Evolutionary conservation across 2,888 invertebrate genomes (phyloP).

Genomic region (Cryptocephalus primarius): DNA sequence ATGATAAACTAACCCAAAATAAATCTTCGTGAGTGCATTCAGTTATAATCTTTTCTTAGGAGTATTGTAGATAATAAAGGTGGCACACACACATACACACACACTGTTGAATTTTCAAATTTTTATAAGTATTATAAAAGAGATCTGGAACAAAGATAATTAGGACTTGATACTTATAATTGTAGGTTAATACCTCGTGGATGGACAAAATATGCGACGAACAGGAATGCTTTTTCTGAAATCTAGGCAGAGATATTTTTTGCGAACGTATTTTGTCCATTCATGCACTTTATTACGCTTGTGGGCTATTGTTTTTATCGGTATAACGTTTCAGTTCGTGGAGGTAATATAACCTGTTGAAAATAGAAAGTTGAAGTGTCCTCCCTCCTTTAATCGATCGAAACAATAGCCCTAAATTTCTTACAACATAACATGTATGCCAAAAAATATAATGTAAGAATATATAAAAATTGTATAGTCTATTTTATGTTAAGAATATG

Average conservation of each 20-base stretch:
- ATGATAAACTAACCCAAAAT: too few species aligned
- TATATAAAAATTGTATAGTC: conserved; percentile 18
- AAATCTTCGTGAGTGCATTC: not conserved
- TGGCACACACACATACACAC: not conserved
- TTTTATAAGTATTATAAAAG: not conserved
- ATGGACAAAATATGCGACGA: too few species aligned
- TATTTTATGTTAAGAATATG: conserved; percentile 21
- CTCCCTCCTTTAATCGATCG: too few species aligned
- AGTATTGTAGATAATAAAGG: not conserved
- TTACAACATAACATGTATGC: conserved; percentile 10
- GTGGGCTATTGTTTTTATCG: conserved; percentile 10
- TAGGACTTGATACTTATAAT: not conserved
- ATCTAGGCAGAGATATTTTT: too few species aligned
- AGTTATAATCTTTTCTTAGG: not conserved
- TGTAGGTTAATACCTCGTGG: too few species aligned
- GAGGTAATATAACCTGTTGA: not conserved
- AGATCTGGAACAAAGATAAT: not conserved
- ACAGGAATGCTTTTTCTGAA: too few species aligned
- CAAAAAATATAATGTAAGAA: conserved; percentile 17
- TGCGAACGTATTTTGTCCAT: not conserved
- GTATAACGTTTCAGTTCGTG: too few species aligned
- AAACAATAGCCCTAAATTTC: not conserved
- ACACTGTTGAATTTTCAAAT: not conserved
- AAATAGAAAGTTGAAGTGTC: not conserved
- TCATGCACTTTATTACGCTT: conserved; percentile 14